These are phyloP conservation scores for Zaprionus kolodkinae DNA, from an alignment of 1,140 invertebrate species.

Conservation along the genomic window DNA sequence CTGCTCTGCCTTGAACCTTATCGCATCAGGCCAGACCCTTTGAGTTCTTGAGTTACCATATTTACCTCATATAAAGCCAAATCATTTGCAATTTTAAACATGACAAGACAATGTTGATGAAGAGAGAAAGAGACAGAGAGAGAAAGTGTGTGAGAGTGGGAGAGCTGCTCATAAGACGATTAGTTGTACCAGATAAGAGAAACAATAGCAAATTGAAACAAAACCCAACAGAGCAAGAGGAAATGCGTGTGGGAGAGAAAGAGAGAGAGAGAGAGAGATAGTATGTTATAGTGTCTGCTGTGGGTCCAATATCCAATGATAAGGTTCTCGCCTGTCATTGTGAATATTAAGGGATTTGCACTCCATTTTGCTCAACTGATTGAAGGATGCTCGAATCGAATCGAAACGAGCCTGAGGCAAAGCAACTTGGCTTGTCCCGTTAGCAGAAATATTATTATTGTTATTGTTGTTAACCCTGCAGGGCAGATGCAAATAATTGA, in stretches of 20 bases:
- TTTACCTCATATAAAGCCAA: background rate
- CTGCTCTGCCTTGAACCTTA: background rate
- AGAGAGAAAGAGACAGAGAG: background rate
- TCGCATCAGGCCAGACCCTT: background rate
- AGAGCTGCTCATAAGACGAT: slow-evolving; percentile 2
- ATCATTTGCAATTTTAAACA: background rate
- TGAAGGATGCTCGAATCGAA: slow-evolving; percentile 4
- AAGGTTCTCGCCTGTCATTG: slow-evolving; percentile 1
- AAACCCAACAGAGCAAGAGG: background rate
- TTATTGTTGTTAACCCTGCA: slow-evolving; percentile 1
- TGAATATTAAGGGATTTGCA: slow-evolving; percentile 15
- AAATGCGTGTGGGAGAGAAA: background rate
- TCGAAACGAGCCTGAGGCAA: background rate
- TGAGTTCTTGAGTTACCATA: background rate
- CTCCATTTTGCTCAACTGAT: background rate
- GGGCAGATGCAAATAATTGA: slow-evolving; percentile 23
- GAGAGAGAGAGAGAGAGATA: background rate
- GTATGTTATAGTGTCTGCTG: too few relatives aligned
- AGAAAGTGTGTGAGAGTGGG: background rate
- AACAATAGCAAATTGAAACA: background rate
- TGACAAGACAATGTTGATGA: background rate
- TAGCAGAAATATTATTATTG: slow-evolving; percentile 5
- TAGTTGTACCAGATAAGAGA: background rate
- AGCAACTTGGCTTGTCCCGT: background rate
- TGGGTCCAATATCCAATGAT: background rate